phyloP scores from a whole-genome alignment of 1,140 invertebrate species.

The Lepidurus arcticus region DNA sequence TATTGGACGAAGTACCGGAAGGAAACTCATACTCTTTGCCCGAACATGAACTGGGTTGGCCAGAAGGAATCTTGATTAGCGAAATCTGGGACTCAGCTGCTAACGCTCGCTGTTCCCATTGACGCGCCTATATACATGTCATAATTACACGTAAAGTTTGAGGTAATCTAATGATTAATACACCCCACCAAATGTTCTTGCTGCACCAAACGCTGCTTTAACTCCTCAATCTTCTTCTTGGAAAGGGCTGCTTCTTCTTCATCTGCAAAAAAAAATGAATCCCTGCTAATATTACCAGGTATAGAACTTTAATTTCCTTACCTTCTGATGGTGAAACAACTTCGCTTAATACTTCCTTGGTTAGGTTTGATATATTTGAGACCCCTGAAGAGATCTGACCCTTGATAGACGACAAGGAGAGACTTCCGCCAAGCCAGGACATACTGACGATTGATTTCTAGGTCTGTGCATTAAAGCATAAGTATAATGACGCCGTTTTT shows the following conservation, averaged over 20 bases:
- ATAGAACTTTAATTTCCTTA: background rate
- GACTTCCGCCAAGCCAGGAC: background rate
- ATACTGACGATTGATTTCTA: background rate
- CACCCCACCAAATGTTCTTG: background rate
- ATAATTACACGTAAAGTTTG: background rate
- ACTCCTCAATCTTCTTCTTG: background rate
- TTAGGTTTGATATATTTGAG: constrained; percentile 2
- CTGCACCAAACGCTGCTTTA: background rate
- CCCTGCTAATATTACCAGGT: background rate
- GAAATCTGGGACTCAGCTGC: background rate
- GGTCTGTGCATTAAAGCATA: no score
- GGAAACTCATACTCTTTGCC: background rate
- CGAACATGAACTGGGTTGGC: background rate
- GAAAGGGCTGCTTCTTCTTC: background rate
- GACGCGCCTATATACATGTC: background rate
- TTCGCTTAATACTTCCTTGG: background rate
- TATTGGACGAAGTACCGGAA: constrained; percentile 7
- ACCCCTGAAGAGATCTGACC: constrained; percentile 3
- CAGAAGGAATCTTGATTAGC: background rate
- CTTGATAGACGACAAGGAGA: background rate
- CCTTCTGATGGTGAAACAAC: background rate
- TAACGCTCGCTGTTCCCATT: constrained; percentile 9
- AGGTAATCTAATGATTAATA: background rate
- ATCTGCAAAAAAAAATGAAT: background rate
- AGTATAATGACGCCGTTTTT: no score